Evolutionary conservation across 92 coral and sea anemone genomes (phyloP), one percentile per base, ranked within the genome.

Genomic region (Umimayanthus kanabou): DNA sequence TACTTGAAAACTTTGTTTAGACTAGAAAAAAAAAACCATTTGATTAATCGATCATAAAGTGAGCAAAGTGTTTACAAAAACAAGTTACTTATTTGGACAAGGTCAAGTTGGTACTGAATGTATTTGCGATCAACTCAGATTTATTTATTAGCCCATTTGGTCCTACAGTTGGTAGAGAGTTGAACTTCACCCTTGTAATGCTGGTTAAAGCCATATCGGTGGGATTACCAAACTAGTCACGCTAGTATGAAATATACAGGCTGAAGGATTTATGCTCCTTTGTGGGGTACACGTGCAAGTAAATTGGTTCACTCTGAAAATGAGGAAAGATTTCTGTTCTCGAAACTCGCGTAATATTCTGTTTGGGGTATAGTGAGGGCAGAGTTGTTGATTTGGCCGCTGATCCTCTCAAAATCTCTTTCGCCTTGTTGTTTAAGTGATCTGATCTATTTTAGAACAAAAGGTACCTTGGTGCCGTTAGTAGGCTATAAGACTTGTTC

Each of bases 121-220:
- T 1, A 42, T 77, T 45, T 45, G 18, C 13, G 39, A 77, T 45
- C 61, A 7, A 20, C 39, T 78, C 65, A 11, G 65, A 53, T 76
- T 42, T 78, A 78, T 78, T 78, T 78, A 78, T 78, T 49, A 78
- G 43, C 10, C 50, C 57, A 43, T 28, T n/a, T 42, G 49, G 64
- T 30, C 20, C 30, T 10, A 26, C 65, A 45, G 26, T 23, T 14
- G 4, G 14, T 20, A 18, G 8, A 40, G 50, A 37, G 15, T 76
- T 39, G 45, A 20, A 8, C 55, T 40, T 40, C 28, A 18, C 30
- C 26, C 16, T 53, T 1, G 58, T 76, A 42, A 40, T 4, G 9
- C 45, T 76, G 40, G 80, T 14, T 39, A 18, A 42, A 76, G 4
- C 16, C 2, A 16, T 9, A 14, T 3, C 11, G 14, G 58, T 53